Conservation (phyloP, 2,797 vertebrate species). For the Hemitrygon akajei region DNA sequence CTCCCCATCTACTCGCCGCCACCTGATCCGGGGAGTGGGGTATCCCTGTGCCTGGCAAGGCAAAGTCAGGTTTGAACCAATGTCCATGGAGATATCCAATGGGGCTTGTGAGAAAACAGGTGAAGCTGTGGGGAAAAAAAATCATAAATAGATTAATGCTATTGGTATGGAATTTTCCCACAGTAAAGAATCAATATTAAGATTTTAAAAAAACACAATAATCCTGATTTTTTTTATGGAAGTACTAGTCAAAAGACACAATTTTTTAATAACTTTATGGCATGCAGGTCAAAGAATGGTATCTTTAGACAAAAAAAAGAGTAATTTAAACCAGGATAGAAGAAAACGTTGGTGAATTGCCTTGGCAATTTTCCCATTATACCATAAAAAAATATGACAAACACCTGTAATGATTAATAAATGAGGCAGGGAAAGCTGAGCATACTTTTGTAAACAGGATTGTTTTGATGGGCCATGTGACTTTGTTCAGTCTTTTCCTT, state of each 20-base stretch:
- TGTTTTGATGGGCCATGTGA: not conserved
- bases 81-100: slow-evolving; percentile 65
- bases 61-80: slow-evolving; percentile 76
- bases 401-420: not conserved
- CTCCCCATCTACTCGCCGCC: slow-evolving; percentile 68
- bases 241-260: not conserved
- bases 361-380: not conserved
- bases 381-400: not conserved
- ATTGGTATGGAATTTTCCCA: not conserved
- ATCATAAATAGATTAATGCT: not conserved
- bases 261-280: not conserved
- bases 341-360: not conserved
- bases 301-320: not conserved
- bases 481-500: not conserved
- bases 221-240: not conserved
- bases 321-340: not conserved
- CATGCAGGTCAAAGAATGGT: not conserved
- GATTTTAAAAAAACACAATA: not conserved
- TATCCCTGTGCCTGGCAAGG: slow-evolving; percentile 71
- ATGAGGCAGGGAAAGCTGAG: not conserved
- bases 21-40: slow-evolving; percentile 77
- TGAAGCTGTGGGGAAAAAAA: slow-evolving; percentile 58
- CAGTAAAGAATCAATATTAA: not conserved
- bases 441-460: not conserved
- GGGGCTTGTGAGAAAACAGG: slow-evolving; percentile 77